These are phyloP conservation scores for Smittia aterrima DNA, from an alignment of 2,888 invertebrate species.

Conservation along the genomic window DNA sequence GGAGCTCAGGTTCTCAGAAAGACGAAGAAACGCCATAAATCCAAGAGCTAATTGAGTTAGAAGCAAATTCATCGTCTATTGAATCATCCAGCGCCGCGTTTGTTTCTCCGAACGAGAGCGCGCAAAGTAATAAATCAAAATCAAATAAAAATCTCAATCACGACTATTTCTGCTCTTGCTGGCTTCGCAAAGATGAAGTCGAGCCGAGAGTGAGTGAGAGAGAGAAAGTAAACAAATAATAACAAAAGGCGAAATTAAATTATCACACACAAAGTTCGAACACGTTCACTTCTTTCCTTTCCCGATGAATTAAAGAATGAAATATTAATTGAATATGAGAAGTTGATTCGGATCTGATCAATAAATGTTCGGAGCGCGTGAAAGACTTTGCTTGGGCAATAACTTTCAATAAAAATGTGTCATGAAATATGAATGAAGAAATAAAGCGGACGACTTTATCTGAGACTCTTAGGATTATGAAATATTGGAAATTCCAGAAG, in stretches of 20 bases:
- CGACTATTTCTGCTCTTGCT: conserved; percentile 3
- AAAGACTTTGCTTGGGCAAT: conserved; percentile 5
- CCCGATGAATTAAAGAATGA: conserved; percentile 26
- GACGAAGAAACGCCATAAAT: neutral
- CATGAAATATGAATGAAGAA: conserved; percentile 24
- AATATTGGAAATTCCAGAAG: conserved; percentile 26
- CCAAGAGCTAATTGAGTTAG: neutral
- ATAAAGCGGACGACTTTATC: conserved; percentile 15
- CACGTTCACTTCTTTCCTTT: neutral
- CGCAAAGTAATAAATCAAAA: conserved; percentile 34
- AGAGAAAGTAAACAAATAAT: conserved; percentile 10
- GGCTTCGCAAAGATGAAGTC: neutral
- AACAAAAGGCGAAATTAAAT: neutral
- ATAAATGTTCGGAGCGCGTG: neutral
- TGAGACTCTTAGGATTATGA: conserved; percentile 15
- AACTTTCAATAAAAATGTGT: conserved; percentile 21
- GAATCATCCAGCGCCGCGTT: conserved; percentile 2
- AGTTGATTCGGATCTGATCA: conserved; percentile 5
- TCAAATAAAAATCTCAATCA: conserved; percentile 37
- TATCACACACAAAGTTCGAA: conserved; percentile 8
- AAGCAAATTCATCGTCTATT: too few relatives aligned
- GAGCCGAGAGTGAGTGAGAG: neutral
- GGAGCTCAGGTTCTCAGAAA: neutral
- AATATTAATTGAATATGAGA: conserved; percentile 32
- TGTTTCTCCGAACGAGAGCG: neutral